Conservation (phyloP, 2,797 vertebrate species). For the Amazona ochrocephala region DNA sequence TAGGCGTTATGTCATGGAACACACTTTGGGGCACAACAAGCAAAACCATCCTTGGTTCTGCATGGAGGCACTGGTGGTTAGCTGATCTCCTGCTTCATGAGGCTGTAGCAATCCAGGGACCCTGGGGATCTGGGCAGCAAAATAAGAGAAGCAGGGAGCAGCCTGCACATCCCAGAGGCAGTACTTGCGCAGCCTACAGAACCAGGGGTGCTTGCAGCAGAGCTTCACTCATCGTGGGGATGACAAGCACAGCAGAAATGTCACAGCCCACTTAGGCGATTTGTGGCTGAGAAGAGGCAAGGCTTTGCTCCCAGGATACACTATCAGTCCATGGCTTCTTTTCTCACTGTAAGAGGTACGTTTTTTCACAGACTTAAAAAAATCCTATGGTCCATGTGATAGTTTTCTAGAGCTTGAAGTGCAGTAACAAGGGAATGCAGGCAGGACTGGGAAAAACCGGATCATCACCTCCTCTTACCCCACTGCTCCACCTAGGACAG, state of each 20-base stretch:
- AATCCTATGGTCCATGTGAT: neutral
- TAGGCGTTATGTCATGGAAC: neutral
- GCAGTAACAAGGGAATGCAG: neutral
- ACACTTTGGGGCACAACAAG: neutral
- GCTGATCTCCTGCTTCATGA: neutral
- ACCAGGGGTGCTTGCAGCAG: neutral
- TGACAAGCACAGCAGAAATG: neutral
- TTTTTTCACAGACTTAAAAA: neutral
- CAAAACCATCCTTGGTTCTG: neutral
- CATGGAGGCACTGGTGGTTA: neutral
- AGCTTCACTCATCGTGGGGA: rapidly evolving
- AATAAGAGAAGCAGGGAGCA: neutral
- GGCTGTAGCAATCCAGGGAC: neutral
- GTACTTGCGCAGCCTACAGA: neutral
- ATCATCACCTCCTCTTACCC: neutral
- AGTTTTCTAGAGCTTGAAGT: neutral
- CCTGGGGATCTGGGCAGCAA: neutral
- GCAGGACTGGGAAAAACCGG: neutral
- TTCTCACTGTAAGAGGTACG: neutral
- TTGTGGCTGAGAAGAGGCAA: neutral
- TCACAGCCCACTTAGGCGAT: neutral
- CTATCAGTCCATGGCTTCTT: neutral
- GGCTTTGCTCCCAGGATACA: neutral
- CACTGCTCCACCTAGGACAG: neutral
- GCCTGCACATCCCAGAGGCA: neutral